Conservation (phyloP, 2,888 invertebrate species). For the Caenorhabditis sp. region DNA sequence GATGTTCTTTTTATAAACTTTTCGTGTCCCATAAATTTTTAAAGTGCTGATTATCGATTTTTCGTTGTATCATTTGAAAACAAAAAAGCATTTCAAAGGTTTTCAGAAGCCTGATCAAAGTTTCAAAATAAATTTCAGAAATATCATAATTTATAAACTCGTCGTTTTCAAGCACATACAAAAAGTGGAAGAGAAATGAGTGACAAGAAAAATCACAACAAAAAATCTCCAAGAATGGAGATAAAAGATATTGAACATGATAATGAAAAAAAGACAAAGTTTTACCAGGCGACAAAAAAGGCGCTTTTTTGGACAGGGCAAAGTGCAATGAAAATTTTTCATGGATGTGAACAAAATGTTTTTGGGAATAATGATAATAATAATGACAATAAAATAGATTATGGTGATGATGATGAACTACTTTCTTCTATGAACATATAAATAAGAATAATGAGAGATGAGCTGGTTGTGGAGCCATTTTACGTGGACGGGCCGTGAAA, state of each 20-base stretch:
- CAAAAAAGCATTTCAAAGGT: too few species aligned
- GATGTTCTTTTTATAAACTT: too few species aligned
- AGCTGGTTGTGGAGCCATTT: background rate
- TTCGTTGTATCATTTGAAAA: too few species aligned
- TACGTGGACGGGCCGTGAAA: too few species aligned
- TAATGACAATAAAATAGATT: background rate
- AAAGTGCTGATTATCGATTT: too few species aligned
- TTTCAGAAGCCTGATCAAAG: too few species aligned
- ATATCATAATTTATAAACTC: background rate
- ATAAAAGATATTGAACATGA: background rate
- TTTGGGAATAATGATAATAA: background rate
- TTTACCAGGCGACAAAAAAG: background rate
- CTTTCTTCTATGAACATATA: background rate
- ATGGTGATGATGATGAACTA: background rate
- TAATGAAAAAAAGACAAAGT: background rate
- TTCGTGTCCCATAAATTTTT: too few species aligned
- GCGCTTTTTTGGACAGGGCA: background rate
- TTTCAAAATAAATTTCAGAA: background rate
- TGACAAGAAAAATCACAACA: background rate
- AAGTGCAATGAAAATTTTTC: background rate
- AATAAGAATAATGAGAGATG: background rate
- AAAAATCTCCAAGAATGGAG: background rate
- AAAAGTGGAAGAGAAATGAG: background rate
- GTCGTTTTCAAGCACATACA: background rate
- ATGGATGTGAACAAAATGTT: too few species aligned